These are phyloP conservation scores for Heloderma charlesbogerti DNA, from an alignment of 2,113 vertebrate species.

Conservation along the genomic window DNA sequence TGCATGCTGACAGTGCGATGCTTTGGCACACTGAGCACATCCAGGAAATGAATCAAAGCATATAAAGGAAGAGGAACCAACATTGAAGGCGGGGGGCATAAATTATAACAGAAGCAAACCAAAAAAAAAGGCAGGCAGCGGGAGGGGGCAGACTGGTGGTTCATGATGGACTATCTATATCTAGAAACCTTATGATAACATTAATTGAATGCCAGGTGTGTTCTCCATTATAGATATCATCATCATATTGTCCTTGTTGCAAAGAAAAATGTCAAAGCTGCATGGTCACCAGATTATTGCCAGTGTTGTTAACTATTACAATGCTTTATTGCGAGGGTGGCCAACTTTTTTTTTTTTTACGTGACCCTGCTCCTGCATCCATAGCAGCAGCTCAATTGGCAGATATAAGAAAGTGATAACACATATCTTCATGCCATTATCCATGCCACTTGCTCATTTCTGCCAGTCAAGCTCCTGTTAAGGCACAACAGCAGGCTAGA, in stretches of 20 bases:
- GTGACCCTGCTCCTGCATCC: background rate
- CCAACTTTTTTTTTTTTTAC: background rate
- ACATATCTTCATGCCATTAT: background rate
- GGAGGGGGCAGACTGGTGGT: background rate
- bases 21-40: background rate
- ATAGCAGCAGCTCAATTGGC: background rate
- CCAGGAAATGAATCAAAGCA: constrained; percentile 13
- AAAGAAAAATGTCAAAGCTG: background rate
- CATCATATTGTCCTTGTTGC: background rate
- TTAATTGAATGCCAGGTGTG: background rate
- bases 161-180: background rate
- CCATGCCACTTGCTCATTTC: background rate
- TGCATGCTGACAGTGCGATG: background rate
- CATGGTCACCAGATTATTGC: background rate
- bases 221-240: background rate
- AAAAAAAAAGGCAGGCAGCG: too few relatives aligned
- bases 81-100: background rate
- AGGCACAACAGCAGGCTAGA: background rate
- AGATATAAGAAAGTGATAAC: background rate
- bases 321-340: background rate
- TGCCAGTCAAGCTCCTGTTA: background rate
- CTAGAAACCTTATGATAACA: background rate
- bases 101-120: constrained; percentile 19
- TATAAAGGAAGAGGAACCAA: constrained; percentile 12
- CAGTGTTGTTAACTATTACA: background rate